Evolutionary conservation across 2,797 vertebrate genomes (phyloP).

Genomic region (Cuculus canorus): DNA sequence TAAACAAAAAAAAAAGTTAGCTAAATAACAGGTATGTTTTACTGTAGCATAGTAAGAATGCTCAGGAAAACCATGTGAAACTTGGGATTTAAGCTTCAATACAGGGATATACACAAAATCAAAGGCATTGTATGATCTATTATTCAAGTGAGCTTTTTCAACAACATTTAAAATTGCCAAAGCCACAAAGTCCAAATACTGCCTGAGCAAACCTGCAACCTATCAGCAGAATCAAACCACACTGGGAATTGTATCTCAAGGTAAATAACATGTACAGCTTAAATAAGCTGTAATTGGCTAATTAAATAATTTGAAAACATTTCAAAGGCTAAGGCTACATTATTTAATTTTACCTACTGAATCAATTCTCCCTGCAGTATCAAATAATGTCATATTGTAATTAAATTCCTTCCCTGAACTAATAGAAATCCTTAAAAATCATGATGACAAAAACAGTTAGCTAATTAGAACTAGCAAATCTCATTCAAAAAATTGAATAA

Average conservation of each 20-base stretch:
- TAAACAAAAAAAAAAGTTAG: not conserved
- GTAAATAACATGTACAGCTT: slow-evolving; percentile 34
- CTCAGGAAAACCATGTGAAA: not conserved
- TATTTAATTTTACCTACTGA: slow-evolving; percentile 56
- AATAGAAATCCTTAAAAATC: slow-evolving; percentile 41
- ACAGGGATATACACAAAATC: not conserved
- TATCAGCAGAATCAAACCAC: not conserved
- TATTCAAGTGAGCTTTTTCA: not conserved
- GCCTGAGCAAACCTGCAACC: not conserved
- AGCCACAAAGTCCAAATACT: not conserved
- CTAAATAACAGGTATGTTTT: not conserved
- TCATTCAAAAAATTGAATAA: not conserved
- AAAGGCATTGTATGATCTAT: not conserved
- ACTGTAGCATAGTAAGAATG: not conserved
- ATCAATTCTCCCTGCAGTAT: slow-evolving; percentile 45
- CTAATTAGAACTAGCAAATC: slow-evolving; percentile 43
- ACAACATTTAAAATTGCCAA: not conserved
- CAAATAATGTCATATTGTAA: slow-evolving; percentile 51
- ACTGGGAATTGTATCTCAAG: not conserved
- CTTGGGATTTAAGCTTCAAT: not conserved
- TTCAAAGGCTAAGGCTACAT: slow-evolving; percentile 5
- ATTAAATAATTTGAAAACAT: slow-evolving; percentile 60
- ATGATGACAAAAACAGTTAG: slow-evolving; percentile 5
- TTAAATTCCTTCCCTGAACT: slow-evolving; percentile 36
- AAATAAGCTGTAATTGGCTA: slow-evolving; percentile 39